Evolutionary conservation across 1,140 invertebrate species (phyloP).

Genomic region (Neocloeon triangulifer): DNA sequence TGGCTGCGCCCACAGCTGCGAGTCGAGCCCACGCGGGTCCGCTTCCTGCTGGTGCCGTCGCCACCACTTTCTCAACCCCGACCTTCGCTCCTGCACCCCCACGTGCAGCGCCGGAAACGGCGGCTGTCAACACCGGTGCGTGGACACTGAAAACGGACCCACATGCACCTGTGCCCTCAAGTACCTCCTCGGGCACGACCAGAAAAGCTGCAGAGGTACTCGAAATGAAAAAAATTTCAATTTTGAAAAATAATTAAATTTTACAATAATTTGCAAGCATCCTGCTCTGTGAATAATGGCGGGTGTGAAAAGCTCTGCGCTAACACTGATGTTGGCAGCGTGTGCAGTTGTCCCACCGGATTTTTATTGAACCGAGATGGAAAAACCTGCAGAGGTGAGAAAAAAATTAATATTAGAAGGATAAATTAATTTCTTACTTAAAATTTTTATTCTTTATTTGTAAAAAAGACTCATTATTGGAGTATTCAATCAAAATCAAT

Average conservation of each 20-base stretch:
- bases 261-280: conserved; percentile 4
- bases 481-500: too few relatives aligned
- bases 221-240: background rate
- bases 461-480: too few relatives aligned
- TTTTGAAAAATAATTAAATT: conserved; percentile 1
- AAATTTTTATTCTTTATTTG: too few relatives aligned
- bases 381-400: conserved; percentile 20
- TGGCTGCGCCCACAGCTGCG: conserved; percentile 5
- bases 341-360: conserved; percentile 13
- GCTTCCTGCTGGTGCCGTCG: conserved; percentile 1
- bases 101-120: conserved; percentile 6
- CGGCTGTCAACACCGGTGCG: conserved; percentile 8
- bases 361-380: conserved; percentile 19
- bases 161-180: conserved; percentile 7
- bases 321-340: conserved; percentile 10
- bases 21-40: background rate
- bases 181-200: conserved; percentile 6
- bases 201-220: conserved; percentile 5
- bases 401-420: conserved; percentile 5
- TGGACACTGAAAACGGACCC: conserved; percentile 2
- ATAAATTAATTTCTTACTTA: too few relatives aligned
- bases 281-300: conserved; percentile 7
- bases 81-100: conserved; percentile 1
- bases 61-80: background rate
- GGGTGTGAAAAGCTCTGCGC: conserved; percentile 20